Evolutionary conservation across 1,140 invertebrate species (phyloP).

Genomic region (Hormaphis cornu): DNA sequence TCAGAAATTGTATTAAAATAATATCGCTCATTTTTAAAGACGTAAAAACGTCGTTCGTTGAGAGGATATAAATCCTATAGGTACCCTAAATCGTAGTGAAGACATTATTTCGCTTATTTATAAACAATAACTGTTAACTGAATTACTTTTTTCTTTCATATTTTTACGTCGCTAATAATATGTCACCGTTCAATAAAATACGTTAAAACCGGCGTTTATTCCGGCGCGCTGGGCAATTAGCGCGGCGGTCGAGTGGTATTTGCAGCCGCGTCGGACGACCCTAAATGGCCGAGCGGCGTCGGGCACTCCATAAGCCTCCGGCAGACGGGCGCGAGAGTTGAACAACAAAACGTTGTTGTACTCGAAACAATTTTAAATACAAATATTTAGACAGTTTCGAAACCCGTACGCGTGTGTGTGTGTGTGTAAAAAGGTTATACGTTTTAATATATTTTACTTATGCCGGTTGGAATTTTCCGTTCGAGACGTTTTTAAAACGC

Average conservation of each 20-base stretch:
- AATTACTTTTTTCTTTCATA: too few species aligned
- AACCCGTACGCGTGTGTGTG: not conserved
- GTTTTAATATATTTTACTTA: not conserved
- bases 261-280: not conserved
- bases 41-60: too few species aligned
- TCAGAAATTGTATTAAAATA: too few species aligned
- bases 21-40: too few species aligned
- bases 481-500: too few species aligned
- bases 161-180: too few species aligned
- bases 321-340: not conserved
- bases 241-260: not conserved
- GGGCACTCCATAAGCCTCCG: not conserved
- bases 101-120: too few species aligned
- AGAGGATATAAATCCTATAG: too few species aligned
- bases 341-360: not conserved
- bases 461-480: too few species aligned
- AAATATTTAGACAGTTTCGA: conserved; percentile 10
- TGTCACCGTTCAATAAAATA: not conserved
- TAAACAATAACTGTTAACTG: too few species aligned
- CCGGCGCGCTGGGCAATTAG: not conserved
- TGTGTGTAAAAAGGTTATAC: not conserved
- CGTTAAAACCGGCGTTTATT: not conserved
- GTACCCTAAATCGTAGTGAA: too few species aligned
- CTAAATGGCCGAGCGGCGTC: too few species aligned
- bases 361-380: conserved; percentile 12